Evolutionary conservation across 2,113 vertebrate genomes (phyloP).

Genomic region (Muntiacus reevesi): DNA sequence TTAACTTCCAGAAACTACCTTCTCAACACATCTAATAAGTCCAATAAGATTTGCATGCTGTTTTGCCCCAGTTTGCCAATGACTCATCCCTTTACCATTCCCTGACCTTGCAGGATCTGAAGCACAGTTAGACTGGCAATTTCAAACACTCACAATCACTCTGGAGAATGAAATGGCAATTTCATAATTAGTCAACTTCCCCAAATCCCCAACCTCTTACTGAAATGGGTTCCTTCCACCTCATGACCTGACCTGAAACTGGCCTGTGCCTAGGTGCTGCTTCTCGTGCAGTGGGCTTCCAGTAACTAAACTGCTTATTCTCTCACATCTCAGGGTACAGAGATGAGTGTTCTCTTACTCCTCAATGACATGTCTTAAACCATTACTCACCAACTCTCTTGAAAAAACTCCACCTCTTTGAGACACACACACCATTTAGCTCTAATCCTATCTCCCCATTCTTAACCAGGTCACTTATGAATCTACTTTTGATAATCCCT

Average conservation of each 20-base stretch:
- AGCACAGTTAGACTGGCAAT: background rate
- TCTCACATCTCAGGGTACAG: background rate
- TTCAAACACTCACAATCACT: slow-evolving; percentile 8
- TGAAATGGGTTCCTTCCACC: background rate
- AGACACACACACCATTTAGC: background rate
- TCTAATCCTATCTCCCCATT: background rate
- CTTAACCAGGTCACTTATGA: background rate
- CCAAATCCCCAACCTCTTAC: background rate
- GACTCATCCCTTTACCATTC: background rate
- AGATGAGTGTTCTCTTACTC: background rate
- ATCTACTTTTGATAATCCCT: background rate
- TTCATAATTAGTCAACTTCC: background rate
- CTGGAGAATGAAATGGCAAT: background rate
- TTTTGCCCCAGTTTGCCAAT: background rate
- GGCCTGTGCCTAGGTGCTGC: background rate
- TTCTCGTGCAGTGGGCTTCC: background rate
- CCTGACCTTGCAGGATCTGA: background rate
- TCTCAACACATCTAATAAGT: background rate
- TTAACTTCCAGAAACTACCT: background rate
- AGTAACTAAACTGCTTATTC: background rate
- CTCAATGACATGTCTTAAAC: background rate
- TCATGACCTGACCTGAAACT: background rate
- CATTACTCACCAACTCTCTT: background rate
- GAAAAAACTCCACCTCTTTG: background rate
- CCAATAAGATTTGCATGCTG: background rate